Base-by-base conservation (phyloP, 2,888 invertebrate species). In the Venustoraphidia nigricollis region DNA sequence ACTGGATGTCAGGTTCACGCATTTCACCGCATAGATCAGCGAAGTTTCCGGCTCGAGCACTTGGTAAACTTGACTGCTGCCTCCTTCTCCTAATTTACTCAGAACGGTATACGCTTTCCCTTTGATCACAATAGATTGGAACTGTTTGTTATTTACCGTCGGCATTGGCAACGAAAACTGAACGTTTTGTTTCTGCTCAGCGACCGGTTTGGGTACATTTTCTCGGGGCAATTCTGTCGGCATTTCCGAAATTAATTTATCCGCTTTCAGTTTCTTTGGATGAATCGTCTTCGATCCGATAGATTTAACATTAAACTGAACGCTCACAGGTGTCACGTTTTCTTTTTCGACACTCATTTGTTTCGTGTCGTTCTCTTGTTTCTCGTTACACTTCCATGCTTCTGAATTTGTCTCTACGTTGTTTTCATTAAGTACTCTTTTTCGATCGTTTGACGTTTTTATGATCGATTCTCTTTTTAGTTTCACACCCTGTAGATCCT, bases 61-160 rank as follows among this genome's bases (percentile, higher is more conserved):
- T 71, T 85, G 69, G 47, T 73, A 83, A 4, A 94, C 94, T 64
- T 85, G 80, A 59, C 92, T 89, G 48, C 91, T 91, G 39, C 93
- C 94, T n/a, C 94, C 94, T 56, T 75, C 77, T 0, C 95, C 95
- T 43, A 94, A 67, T 57, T 79, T 73, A 53, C 81, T 83, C 10
- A 87, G 69, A 45, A 88, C 75, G 52, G 77, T 68, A 65, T 91
- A 95, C 34, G 77, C 74, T 45, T 75, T 77, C 27, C 76, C 75
- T 53, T 89, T 89, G 10, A 45, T 6, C 6, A 6, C 8, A 11
- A 11, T 13, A 13, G 13, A 38, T 6, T 9, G 5, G n/a, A 38
- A 27, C n/a, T 41, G 9, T 41, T 41, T 10, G 41, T 41, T 41
- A 17, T 41, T 41, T 13, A 41, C 4, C 27, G 11, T 10, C 4